Evolutionary conservation across 2,113 vertebrate species (phyloP).

Genomic region (Crotalus viridis): DNA sequence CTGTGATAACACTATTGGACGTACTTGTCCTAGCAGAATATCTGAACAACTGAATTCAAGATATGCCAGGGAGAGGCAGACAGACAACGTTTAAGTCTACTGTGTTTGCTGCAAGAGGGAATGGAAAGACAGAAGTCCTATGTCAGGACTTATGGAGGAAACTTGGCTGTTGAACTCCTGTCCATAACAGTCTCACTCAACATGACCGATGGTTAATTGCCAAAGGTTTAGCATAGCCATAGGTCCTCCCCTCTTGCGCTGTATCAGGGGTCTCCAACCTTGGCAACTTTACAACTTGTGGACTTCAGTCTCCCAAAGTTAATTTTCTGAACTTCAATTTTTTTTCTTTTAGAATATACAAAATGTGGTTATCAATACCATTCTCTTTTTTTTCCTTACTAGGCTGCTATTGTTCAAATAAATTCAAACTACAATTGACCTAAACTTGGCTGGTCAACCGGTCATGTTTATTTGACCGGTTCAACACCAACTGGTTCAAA

Average conservation of each 20-base stretch:
- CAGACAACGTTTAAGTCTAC: no score
- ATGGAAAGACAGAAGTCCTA: background rate
- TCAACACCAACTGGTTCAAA: background rate
- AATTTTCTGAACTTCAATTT: no score
- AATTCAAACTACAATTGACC: background rate
- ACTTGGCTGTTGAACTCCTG: background rate
- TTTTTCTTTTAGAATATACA: background rate
- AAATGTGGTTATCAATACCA: background rate
- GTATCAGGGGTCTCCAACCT: background rate
- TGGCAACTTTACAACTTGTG: no score
- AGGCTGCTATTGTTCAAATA: background rate
- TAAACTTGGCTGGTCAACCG: background rate
- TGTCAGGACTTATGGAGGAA: background rate
- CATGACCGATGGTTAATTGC: background rate
- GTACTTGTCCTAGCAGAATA: no score
- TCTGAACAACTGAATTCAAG: background rate
- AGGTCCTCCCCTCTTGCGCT: background rate
- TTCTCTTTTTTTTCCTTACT: background rate
- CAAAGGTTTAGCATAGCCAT: background rate
- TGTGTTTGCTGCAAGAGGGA: background rate
- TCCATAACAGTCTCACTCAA: background rate
- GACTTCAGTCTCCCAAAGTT: no score
- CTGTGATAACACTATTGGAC: background rate
- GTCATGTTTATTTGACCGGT: background rate
- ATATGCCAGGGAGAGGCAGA: background rate